phyloP scores from a whole-genome alignment of 2,888 invertebrate species.

The Drosophila yooni region DNA sequence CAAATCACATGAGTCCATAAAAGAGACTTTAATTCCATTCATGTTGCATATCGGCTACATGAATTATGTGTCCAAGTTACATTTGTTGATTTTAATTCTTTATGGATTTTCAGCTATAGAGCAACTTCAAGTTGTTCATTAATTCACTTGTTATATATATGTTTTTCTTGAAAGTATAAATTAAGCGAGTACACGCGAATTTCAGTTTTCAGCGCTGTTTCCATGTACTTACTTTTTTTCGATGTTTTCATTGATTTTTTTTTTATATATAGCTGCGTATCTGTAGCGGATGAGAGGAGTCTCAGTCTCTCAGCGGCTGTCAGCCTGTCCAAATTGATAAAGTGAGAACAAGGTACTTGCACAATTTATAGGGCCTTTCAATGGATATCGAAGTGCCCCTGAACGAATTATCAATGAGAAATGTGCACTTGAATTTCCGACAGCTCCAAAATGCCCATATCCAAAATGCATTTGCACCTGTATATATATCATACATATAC shows the following conservation, averaged over 20 bases:
- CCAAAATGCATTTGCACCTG: conserved; percentile 26
- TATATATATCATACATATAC: neutral
- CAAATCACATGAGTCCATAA: no score
- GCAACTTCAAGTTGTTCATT: conserved; percentile 4
- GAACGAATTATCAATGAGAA: conserved; percentile 66
- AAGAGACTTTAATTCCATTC: neutral
- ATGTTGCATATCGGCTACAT: neutral
- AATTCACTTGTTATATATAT: conserved; percentile 4
- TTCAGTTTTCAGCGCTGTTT: conserved; percentile 22
- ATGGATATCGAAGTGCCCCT: conserved; percentile 64
- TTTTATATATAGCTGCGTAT: conserved; percentile 11
- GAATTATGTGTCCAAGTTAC: neutral
- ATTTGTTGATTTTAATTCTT: neutral
- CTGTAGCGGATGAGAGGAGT: conserved; percentile 25
- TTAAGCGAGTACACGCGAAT: conserved; percentile 53
- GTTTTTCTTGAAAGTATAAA: conserved; percentile 19
- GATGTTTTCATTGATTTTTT: conserved; percentile 14
- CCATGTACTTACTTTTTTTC: conserved; percentile 10
- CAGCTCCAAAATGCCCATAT: conserved; percentile 31
- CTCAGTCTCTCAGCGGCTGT: conserved; percentile 16
- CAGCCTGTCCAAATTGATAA: conserved; percentile 65
- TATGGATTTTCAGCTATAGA: neutral
- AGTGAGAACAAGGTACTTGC: conserved; percentile 50
- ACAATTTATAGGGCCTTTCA: conserved; percentile 72
- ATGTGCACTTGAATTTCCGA: conserved; percentile 69